Conservation (phyloP, 2,113 vertebrate species). For the Numida meleagris region DNA sequence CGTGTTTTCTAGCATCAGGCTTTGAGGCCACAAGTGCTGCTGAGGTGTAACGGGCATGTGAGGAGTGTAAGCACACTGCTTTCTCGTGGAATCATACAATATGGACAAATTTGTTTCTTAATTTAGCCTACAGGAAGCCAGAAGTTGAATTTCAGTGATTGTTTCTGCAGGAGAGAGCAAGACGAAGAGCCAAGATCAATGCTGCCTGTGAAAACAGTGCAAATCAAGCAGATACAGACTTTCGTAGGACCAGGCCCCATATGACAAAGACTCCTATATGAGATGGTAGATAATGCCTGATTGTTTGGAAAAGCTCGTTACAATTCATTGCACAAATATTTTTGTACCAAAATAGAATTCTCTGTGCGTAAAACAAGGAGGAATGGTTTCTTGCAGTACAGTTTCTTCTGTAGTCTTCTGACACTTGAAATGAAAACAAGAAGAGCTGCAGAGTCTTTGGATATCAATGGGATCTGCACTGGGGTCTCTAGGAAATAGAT, state of each 20-base stretch:
- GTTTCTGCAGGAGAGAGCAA: slow-evolving; percentile 34
- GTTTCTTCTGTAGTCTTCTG: not conserved
- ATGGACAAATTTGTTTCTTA: slow-evolving; percentile 38
- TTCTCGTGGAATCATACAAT: not conserved
- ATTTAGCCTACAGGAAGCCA: slow-evolving; percentile 23
- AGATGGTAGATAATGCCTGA: slow-evolving; percentile 31
- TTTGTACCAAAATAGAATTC: slow-evolving; percentile 26
- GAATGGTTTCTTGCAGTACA: not conserved
- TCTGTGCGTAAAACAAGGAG: not conserved
- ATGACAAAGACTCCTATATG: not conserved
- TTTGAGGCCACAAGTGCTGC: not conserved
- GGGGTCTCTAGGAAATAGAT: not conserved
- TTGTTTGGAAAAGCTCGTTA: slow-evolving; percentile 15
- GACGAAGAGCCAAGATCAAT: slow-evolving; percentile 47
- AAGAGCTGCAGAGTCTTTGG: not conserved
- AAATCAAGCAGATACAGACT: not conserved
- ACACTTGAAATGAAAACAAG: not conserved
- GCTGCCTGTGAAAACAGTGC: slow-evolving; percentile 22
- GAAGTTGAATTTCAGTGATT: slow-evolving; percentile 50
- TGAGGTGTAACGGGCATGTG: not conserved
- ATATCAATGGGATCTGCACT: not conserved
- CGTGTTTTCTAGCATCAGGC: not conserved
- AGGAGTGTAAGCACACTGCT: not conserved
- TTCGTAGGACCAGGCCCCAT: not conserved
- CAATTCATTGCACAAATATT: not conserved